Percentiles rank a stretch among this genome's conserved stretches.
These are phyloP conservation scores for Pocota personata DNA, from an alignment of 2,888 invertebrate genomes.

Conservation along the genomic window DNA sequence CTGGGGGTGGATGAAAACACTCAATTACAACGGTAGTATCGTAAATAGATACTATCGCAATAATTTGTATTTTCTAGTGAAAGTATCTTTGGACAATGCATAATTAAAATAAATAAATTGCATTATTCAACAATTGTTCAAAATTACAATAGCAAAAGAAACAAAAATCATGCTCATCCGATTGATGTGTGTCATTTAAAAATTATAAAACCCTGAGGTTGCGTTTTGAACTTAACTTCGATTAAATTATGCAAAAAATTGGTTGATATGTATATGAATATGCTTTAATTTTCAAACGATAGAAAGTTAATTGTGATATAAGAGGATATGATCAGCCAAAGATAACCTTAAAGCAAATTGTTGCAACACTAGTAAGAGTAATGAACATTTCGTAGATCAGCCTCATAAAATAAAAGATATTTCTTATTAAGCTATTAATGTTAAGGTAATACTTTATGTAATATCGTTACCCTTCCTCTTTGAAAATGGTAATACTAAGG, in stretches of 20 bases:
- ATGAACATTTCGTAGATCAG: neutral
- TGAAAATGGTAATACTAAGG: neutral
- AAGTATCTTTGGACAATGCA: slow-evolving; percentile 19
- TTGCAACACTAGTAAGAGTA: neutral
- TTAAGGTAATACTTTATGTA: neutral
- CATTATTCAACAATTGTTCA: slow-evolving; percentile 29
- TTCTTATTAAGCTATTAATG: neutral
- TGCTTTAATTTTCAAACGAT: slow-evolving; percentile 19
- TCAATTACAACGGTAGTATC: neutral
- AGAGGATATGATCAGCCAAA: slow-evolving; percentile 11
- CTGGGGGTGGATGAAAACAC: neutral
- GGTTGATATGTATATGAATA: slow-evolving; percentile 31
- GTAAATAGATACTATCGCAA: neutral
- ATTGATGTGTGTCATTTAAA: slow-evolving; percentile 19
- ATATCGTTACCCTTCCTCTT: neutral
- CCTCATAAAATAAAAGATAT: neutral
- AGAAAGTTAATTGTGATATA: slow-evolving; percentile 45
- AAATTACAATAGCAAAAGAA: neutral
- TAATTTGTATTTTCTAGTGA: slow-evolving; percentile 3
- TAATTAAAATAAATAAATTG: slow-evolving; percentile 18
- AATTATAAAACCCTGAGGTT: neutral
- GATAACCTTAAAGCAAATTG: neutral
- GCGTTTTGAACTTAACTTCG: slow-evolving; percentile 9
- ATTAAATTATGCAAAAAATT: slow-evolving; percentile 38
- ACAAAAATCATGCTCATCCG: neutral